Evolutionary conservation across 2,797 vertebrate species (phyloP), one percentile per base, ranked within the genome.

Genomic region (Sorex maritimensis): DNA sequence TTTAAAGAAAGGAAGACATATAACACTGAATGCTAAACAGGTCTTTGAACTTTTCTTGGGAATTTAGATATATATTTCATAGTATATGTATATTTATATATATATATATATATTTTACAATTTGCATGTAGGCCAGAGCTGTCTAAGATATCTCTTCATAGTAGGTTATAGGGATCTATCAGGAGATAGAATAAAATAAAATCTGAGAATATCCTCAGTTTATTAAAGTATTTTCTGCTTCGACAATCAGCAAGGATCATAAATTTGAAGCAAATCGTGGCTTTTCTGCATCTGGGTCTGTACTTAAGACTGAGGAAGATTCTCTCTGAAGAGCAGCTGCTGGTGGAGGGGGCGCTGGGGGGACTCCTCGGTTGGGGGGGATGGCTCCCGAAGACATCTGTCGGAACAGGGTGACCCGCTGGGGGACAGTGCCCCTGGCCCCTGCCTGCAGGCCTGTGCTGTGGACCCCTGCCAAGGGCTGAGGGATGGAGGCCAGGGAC

Each of bases 331-430:
- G 97, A 9, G 96, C 34, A 0, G 96, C 86, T 28, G 92, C 95
- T 9, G 96, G 46, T 72, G 98, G 96, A 3, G 93, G 98, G 61
- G 98, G 98, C 23, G 98, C 92, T 0, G 98, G 97, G 12, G 98
- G 97, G 81, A 98, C 94, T 0, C 98, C 98, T 84, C 99, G 99
- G 84, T 98, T 98, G 0, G 99, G 99, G 19, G 99, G 99, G 91
- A 99, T 97, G 73, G 99, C 99, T 95, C 99, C 99, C 2, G 99
- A 99, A 1, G 99, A 99, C 99, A 99, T 99, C 98, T 99, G 99
- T 81, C 99, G 98, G 98, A 99, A 99, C 78, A 99, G 98, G 44
- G 98, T 98, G 96, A 99, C 99, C 91, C 99, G 98, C 97, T 98
- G 99, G 3, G 99, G 99, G 79, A 99, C 98, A 0, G 98, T 98